phyloP scores from a whole-genome alignment of 2,113 vertebrate species.

The Progne subis region DNA sequence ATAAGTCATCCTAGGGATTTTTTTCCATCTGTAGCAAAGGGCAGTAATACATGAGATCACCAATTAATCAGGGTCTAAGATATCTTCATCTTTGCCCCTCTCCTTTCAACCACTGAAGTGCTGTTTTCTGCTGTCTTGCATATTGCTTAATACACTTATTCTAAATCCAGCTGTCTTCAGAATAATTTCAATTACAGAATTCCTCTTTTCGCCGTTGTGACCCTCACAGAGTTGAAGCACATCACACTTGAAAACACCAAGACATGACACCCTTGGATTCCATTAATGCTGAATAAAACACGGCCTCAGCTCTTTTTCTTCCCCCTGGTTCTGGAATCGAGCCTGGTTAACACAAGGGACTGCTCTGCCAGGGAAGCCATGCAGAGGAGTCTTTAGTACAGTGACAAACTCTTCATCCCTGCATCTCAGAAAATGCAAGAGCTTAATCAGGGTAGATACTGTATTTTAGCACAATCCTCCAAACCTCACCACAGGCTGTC shows the following conservation, averaged over 20 bases:
- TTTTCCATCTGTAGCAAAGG: background rate
- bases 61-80: background rate
- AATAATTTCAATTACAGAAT: background rate
- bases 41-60: background rate
- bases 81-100: background rate
- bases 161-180: background rate
- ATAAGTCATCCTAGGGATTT: background rate
- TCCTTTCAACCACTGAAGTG: background rate
- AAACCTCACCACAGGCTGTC: background rate
- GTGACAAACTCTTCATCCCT: background rate
- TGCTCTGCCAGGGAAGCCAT: background rate
- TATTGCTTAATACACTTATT: background rate
- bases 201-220: fast-evolving
- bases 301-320: background rate
- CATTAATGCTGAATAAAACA: background rate
- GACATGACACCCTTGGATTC: background rate
- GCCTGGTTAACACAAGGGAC: background rate
- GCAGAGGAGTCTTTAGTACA: background rate
- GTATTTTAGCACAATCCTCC: background rate
- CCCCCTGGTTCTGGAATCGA: fast-evolving
- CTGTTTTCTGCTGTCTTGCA: background rate
- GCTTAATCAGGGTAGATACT: background rate
- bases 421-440: background rate
- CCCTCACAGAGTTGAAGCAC: background rate
- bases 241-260: fast-evolving